These are phyloP conservation scores for Montifringilla adamsi DNA, from an alignment of 2,113 vertebrate species.

Conservation along the genomic window DNA sequence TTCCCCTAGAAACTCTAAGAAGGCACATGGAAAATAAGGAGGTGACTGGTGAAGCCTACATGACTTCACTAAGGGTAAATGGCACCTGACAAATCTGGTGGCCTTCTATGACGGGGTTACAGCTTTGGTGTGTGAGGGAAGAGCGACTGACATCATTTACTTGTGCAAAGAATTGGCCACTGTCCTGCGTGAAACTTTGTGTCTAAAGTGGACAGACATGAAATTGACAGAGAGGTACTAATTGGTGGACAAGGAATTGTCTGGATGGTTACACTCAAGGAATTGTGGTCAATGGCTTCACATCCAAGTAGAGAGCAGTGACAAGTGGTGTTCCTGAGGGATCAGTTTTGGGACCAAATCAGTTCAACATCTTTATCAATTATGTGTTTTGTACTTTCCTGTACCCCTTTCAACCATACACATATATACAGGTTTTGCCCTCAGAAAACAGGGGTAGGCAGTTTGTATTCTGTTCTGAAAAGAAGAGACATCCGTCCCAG, in stretches of 20 bases:
- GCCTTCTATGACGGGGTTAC: accelerated
- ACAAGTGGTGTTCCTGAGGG: not conserved
- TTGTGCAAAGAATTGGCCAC: not conserved
- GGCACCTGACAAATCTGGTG: not conserved
- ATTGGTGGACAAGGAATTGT: accelerated
- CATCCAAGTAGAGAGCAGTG: not conserved
- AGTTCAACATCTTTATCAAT: accelerated
- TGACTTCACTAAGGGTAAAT: not conserved
- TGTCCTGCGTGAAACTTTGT: not conserved
- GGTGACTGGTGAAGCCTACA: not conserved
- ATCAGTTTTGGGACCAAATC: accelerated
- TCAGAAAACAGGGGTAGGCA: not conserved
- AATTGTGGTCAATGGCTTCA: not conserved
- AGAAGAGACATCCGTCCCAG: not conserved
- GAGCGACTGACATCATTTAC: accelerated
- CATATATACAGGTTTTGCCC: not conserved
- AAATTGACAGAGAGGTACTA: not conserved
- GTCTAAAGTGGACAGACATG: not conserved
- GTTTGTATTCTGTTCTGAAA: not conserved
- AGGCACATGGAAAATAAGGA: not conserved
- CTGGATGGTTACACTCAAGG: not conserved
- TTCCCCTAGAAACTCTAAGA: not conserved
- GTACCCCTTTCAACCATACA: not conserved
- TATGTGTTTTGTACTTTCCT: not conserved
- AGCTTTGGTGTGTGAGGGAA: not conserved